These are phyloP conservation scores for Neoascia interrupta DNA, from an alignment of 2,888 invertebrate genomes.

Conservation along the genomic window DNA sequence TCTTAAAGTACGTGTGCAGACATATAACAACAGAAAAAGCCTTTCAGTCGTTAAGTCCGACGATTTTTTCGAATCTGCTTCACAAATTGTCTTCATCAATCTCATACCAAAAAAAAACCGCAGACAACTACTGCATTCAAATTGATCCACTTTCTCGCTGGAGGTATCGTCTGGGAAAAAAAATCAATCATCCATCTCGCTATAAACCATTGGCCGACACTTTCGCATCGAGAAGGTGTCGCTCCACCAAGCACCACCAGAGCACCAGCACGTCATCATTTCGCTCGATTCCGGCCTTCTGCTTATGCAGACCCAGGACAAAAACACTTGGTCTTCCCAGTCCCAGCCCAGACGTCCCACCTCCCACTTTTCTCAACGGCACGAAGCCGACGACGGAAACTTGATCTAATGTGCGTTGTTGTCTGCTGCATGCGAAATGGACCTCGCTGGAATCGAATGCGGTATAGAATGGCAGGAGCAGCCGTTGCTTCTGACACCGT, in stretches of 20 bases:
- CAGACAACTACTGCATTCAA: constrained; percentile 16
- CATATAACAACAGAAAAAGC: no score
- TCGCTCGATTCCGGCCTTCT: constrained; percentile 3
- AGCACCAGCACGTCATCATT: no score
- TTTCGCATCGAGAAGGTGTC: constrained; percentile 58
- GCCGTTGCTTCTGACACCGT: constrained; percentile 56
- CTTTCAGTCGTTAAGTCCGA: no score
- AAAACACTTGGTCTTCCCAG: constrained; percentile 4
- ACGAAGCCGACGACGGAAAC: constrained; percentile 35
- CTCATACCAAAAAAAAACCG: no score
- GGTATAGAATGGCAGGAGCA: constrained; percentile 34
- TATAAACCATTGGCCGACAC: constrained; percentile 35
- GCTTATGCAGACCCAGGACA: constrained; percentile 36
- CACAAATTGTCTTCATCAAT: constrained; percentile 25
- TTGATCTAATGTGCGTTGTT: constrained; percentile 64
- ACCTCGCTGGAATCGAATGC: constrained; percentile 61
- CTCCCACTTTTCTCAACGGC: no score
- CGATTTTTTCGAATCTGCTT: no score
- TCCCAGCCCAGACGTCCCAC: not conserved
- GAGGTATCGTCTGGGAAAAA: no score
- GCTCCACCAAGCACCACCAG: constrained; percentile 35
- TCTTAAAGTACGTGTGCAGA: no score
- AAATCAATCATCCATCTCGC: constrained; percentile 25
- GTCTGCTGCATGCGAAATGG: constrained; percentile 61
- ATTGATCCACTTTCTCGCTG: constrained; percentile 20